phyloP scores from a whole-genome alignment of 2,797 vertebrate species.

The Poecilia picta region DNA sequence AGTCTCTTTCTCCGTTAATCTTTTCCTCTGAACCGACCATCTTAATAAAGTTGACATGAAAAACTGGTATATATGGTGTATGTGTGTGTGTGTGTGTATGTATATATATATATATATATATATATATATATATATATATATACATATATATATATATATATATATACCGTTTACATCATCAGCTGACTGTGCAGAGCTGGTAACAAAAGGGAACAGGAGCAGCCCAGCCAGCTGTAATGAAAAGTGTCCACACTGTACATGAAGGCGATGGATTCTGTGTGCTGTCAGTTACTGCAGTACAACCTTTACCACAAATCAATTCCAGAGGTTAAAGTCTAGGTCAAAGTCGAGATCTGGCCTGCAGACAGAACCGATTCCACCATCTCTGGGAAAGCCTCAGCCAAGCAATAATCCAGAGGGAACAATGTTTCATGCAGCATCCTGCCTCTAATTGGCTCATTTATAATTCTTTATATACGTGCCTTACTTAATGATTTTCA shows the following conservation, averaged over 20 bases:
- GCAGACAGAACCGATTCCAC: constrained; percentile 1
- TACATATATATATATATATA: too few species aligned
- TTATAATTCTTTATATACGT: neutral
- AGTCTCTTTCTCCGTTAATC: neutral
- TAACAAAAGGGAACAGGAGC: neutral
- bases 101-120: too few species aligned
- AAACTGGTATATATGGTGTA: neutral
- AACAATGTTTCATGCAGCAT: neutral
- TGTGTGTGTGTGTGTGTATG: too few species aligned
- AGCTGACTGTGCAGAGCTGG: constrained; percentile 5
- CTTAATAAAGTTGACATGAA: constrained; percentile 1
- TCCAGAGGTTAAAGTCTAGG: constrained; percentile 24
- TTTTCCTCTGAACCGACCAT: neutral
- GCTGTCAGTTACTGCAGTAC: constrained; percentile 20
- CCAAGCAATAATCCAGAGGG: neutral
- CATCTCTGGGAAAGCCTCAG: neutral
- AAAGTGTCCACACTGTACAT: constrained; percentile 19
- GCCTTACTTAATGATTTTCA: constrained; percentile 5
- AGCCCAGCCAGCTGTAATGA: neutral
- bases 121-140: too few species aligned
- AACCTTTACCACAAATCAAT: constrained; percentile 28
- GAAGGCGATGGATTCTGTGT: constrained; percentile 26
- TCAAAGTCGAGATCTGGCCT: constrained; percentile 9
- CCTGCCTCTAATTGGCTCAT: constrained; percentile 14
- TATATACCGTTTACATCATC: neutral